These are phyloP conservation scores for Hydropotes inermis DNA, from an alignment of 2,113 vertebrate genomes.

Conservation along the genomic window DNA sequence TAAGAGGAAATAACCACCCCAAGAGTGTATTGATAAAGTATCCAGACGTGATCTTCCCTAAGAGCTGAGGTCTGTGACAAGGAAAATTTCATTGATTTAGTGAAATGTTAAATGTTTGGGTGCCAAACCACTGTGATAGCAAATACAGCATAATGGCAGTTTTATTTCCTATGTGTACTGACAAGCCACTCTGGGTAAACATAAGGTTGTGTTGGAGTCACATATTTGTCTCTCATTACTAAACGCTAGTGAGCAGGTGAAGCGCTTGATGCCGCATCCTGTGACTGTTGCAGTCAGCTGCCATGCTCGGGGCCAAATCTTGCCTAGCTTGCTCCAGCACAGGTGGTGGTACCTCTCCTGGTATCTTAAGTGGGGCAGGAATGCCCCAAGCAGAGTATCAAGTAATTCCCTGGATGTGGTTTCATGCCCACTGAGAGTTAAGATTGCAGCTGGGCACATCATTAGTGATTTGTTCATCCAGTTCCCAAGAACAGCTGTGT, in stretches of 20 bases:
- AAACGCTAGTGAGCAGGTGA: not conserved
- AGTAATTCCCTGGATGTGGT: not conserved
- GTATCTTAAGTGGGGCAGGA: not conserved
- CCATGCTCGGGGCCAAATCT: not conserved
- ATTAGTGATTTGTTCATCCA: conserved; percentile 24
- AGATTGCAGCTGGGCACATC: not conserved
- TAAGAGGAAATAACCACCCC: not conserved
- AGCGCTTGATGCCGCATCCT: not conserved
- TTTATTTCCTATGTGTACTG: not conserved
- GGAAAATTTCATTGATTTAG: not conserved
- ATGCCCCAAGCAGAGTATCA: not conserved
- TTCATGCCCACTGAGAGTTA: not conserved
- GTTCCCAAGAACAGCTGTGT: conserved; percentile 43
- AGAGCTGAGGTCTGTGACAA: not conserved
- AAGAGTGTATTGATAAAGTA: not conserved
- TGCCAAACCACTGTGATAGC: not conserved
- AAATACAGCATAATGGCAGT: not conserved
- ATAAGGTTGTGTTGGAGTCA: not conserved
- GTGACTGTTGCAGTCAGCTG: not conserved
- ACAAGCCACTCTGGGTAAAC: not conserved
- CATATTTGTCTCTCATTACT: not conserved
- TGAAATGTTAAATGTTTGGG: not conserved
- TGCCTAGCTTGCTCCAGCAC: not conserved
- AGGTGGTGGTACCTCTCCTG: not conserved
- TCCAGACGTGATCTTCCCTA: not conserved